Evolutionary conservation across 1,140 invertebrate species (phyloP), one percentile per base, ranked within the genome.

Genomic region (Leptinotarsa undecemlineata): DNA sequence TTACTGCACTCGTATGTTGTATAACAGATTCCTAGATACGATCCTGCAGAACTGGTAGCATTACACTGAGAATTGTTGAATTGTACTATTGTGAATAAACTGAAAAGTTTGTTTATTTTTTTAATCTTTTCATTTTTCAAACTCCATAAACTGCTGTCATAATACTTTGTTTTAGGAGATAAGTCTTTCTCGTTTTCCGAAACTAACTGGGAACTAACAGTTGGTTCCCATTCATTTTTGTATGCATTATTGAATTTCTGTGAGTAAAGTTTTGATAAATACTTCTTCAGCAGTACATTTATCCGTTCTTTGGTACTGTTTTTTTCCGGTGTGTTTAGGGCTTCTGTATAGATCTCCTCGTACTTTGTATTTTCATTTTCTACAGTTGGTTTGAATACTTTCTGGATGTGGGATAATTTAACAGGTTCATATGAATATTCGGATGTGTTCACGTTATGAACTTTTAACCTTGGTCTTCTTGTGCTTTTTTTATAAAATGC

Each of bases 21-120:
- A 77, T 92, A 89, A 79, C 93, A 94, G 20, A 88, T 89, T 1
- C 92, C 93, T 77, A 89, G 88, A 68, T 89, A 84, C 14, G 88
- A 88, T 73, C 85, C 86, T 26, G 79, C 82, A 3, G 86, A 85
- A 13, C 80, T 81, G 61, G 83, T 84, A 14, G 86, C 84, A 13
- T 84, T 80, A 81, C 93, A 94, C 48, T 87, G 82, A 3, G 87
- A 88, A 80, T 93, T 92, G 19, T 89, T 86, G 82, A 94, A 93
- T 72, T 90, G 87, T 23, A 94, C 88, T n/a, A 93, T 87, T 68
- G 92, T 90, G 80, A 94, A 93, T 1, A 94, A 84, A 80, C 90
- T 91, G 57, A 93, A 86, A 80, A 93, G 87, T 19, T 88, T 86
- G 68, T 87, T 87, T 2, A 78, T 78, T 57, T 82, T 80, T 4